phyloP scores from a whole-genome alignment of 2,888 invertebrate species.

The Brassicogethes aeneus region DNA sequence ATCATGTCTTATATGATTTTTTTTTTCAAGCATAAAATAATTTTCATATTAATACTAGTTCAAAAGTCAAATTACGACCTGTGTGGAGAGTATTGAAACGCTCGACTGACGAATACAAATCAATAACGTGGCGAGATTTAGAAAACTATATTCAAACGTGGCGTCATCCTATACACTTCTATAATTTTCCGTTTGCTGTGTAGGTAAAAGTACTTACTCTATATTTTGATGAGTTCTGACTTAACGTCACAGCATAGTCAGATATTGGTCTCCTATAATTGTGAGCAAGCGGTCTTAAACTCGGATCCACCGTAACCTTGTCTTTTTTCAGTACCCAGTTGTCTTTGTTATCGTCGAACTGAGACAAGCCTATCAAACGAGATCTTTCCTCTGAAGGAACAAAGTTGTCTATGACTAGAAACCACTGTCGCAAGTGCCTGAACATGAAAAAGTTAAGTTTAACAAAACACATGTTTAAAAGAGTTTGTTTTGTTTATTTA shows the following conservation, averaged over 20 bases:
- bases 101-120: too few species aligned
- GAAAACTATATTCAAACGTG: too few species aligned
- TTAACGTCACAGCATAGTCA: constrained; percentile 32
- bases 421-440: constrained; percentile 79
- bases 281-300: constrained; percentile 35
- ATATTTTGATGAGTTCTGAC: constrained; percentile 28
- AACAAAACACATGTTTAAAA: too few species aligned
- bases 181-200: too few species aligned
- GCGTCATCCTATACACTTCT: too few species aligned
- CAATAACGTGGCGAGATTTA: too few species aligned
- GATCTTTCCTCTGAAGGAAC: constrained; percentile 75
- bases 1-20: too few species aligned
- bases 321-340: constrained; percentile 51
- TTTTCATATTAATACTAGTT: too few species aligned
- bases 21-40: too few species aligned
- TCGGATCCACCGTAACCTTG: constrained; percentile 26
- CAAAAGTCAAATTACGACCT: too few species aligned
- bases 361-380: constrained; percentile 61
- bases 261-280: constrained; percentile 36
- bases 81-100: too few species aligned
- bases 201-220: constrained; percentile 25
- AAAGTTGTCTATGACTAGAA: constrained; percentile 82
- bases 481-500: too few species aligned
- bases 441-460: constrained; percentile 20
- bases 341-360: constrained; percentile 77